Base-by-base conservation (phyloP, 2,113 vertebrate species). In the Cebidichthys violaceus region DNA sequence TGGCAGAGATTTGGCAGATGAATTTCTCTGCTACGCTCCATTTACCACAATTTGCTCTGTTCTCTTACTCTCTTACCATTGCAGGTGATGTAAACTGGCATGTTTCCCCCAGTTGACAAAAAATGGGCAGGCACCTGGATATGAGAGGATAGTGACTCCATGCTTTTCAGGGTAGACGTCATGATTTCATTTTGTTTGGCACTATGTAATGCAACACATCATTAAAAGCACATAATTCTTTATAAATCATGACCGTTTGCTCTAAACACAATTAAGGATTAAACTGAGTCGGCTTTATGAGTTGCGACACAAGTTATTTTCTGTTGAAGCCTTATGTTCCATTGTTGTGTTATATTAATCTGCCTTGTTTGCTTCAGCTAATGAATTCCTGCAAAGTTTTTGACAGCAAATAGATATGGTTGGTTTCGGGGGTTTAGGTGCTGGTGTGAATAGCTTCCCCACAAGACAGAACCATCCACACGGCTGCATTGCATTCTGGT, bases 41-140 rank as follows among this genome's bases (percentile, higher is more conserved):
- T 89, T 86, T 84, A 66, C 75, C 68, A n/a, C 24, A 9, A 87
- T 77, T 55, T 66, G 70, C 70, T 84, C 78, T 75, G 66, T 86
- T 87, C 74, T 89, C 82, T 79, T 15, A 75, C 77, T 60, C 68
- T 55, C 41, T 43, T 43, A 24, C 80, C 70, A 86, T 79, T 79
- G 74, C 77, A 91, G 87, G 88, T 89, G 84, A 89, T 66, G 86
- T 82, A 82, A 90, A 67, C 76, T 93, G 91, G 89, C 91, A 37
- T 4, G 55, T 71, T 73, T 89, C 80, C 86, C 69, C 10, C 17
- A 18, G 70, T 54, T 68, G 66, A 84, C 89, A 75, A 60, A 45
- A 79, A 71, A 74, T 82, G 77, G 79, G 81, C 79, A 75, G 3
- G 79, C 57, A 35, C 67, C 76, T 50, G 61, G 72, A 83, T 66